Conservation (phyloP, 2,797 vertebrate species). For the Lophura swinhoii region DNA sequence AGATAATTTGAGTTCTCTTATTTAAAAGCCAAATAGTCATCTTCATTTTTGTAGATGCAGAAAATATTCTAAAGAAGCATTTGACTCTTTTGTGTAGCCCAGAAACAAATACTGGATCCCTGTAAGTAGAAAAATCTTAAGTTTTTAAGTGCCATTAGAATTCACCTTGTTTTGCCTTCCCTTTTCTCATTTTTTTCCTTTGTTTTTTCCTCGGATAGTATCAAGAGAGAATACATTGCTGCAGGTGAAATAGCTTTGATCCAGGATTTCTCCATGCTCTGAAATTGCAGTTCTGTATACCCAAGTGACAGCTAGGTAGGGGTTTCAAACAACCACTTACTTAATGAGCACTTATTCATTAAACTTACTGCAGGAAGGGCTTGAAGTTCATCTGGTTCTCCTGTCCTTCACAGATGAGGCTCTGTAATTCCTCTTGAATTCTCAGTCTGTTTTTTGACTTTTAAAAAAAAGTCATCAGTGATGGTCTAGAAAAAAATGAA, state of each 20-base stretch:
- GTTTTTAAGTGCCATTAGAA: neutral
- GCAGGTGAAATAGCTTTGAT: conserved; percentile 44
- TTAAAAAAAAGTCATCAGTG: neutral
- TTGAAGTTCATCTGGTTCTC: neutral
- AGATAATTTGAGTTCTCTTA: neutral
- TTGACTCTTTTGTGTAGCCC: neutral
- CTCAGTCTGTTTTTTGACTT: neutral
- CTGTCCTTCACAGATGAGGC: neutral
- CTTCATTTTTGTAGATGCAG: neutral
- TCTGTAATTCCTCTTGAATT: neutral
- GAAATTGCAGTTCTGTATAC: neutral
- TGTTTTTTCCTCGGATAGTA: neutral
- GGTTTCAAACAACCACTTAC: neutral
- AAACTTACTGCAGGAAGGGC: neutral
- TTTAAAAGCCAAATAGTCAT: conserved; percentile 19
- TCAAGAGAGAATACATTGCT: conserved; percentile 1
- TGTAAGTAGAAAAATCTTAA: neutral
- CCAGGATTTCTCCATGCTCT: neutral
- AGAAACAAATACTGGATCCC: neutral
- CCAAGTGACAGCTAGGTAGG: neutral
- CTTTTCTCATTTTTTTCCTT: neutral
- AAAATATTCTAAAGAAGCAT: neutral
- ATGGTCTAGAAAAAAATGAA: neutral
- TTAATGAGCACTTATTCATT: conserved; percentile 35
- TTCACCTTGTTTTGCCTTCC: neutral